phyloP scores from a whole-genome alignment of 2,113 vertebrate genomes.

The Phalacrocorax brasilianus region DNA sequence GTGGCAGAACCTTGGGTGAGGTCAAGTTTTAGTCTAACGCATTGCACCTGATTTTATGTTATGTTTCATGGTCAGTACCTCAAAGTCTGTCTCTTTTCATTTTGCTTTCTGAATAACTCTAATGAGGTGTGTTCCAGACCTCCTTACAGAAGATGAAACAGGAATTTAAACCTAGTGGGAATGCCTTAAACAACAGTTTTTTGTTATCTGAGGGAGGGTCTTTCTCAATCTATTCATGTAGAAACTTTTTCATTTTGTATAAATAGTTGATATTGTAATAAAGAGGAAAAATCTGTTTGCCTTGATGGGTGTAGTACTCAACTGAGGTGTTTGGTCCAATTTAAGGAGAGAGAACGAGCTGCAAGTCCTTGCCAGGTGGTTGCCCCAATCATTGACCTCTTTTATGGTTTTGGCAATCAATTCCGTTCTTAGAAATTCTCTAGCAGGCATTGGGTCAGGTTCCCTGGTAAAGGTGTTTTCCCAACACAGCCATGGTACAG shows the following conservation, averaged over 20 bases:
- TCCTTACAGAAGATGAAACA: background rate
- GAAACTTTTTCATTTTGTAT: background rate
- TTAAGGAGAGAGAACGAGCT: background rate
- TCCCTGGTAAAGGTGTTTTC: background rate
- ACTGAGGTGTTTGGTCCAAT: background rate
- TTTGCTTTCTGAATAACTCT: background rate
- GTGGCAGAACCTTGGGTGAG: background rate
- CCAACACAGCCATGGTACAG: background rate
- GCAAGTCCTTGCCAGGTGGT: background rate
- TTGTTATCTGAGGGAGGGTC: background rate
- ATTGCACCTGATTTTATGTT: background rate
- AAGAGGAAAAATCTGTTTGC: background rate
- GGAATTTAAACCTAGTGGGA: background rate
- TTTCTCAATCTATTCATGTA: background rate
- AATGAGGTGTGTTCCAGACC: background rate
- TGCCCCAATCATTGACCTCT: background rate
- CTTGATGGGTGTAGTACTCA: background rate
- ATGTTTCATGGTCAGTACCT: background rate
- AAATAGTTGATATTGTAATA: background rate
- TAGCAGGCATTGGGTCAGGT: background rate
- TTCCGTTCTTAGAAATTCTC: background rate
- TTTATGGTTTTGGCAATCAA: background rate
- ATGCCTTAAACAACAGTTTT: background rate
- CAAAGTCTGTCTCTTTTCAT: background rate
- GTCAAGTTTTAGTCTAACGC: fast-evolving